Conservation (phyloP, 2,113 vertebrate species). For the Pangasianodon hypophthalmus region DNA sequence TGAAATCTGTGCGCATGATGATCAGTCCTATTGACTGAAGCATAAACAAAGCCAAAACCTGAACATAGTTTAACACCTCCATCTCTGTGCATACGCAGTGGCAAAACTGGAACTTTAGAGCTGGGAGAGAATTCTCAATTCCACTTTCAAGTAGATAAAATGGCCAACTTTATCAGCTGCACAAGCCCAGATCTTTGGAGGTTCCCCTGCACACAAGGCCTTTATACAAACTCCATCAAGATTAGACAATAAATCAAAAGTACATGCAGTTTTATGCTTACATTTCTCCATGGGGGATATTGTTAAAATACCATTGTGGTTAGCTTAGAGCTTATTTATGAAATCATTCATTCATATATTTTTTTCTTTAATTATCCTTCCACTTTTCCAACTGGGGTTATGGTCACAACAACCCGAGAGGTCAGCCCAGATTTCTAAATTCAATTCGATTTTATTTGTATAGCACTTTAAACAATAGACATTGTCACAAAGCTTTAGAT, state of each 20-base stretch:
- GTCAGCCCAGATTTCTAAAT: background rate
- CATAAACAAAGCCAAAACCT: background rate
- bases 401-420: background rate
- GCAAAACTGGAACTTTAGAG: background rate
- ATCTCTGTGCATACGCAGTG: background rate
- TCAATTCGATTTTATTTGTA: background rate
- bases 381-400: background rate
- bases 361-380: background rate
- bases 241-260: background rate
- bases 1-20: conserved; percentile 92
- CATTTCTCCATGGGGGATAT: background rate
- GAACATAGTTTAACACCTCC: background rate
- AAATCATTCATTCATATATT: background rate
- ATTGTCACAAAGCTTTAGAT: background rate
- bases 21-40: conserved; percentile 91
- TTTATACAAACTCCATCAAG: background rate
- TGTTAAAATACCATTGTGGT: background rate
- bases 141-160: background rate
- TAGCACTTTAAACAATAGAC: background rate
- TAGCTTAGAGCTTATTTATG: background rate
- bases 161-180: background rate
- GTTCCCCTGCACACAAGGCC: background rate
- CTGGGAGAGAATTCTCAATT: background rate
- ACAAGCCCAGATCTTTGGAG: background rate
- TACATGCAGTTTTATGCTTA: background rate